A percentile compares a stretch with the other conserved stretches of the same genome.
Evolutionary conservation across 1,140 invertebrate species (phyloP).

Genomic region (Meloidogyne exigua): DNA sequence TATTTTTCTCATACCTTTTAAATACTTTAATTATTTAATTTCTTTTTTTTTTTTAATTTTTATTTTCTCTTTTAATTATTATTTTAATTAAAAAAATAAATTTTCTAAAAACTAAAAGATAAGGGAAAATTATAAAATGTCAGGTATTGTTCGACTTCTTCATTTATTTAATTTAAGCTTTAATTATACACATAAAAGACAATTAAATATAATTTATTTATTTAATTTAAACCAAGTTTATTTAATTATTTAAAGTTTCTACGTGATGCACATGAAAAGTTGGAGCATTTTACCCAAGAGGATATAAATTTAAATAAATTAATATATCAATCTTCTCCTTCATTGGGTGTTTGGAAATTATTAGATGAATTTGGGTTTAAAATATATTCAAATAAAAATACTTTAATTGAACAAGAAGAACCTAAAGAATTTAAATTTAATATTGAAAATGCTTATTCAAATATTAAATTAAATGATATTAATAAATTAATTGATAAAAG

Average conservation of each 20-base stretch:
- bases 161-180: too few species aligned
- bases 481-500: slow-evolving; percentile 27
- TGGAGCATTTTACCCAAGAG: slow-evolving; percentile 50
- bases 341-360: slow-evolving; percentile 47
- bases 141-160: too few species aligned
- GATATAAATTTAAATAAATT: slow-evolving; percentile 45
- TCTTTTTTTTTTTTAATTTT: too few species aligned
- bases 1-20: neutral
- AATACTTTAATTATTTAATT: neutral
- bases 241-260: slow-evolving; percentile 11
- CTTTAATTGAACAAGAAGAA: neutral
- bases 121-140: too few species aligned
- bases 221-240: too few species aligned
- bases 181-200: too few species aligned
- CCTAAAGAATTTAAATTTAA: slow-evolving; percentile 49
- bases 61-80: too few species aligned
- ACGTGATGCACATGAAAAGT: slow-evolving; percentile 19
- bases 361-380: slow-evolving; percentile 56
- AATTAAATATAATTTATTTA: too few species aligned
- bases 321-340: slow-evolving; percentile 32
- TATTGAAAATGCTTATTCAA: slow-evolving; percentile 51
- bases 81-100: too few species aligned
- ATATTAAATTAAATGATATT: slow-evolving; percentile 34
- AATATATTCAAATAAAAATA: slow-evolving; percentile 18
- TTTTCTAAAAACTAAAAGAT: too few species aligned